phyloP scores from a whole-genome alignment of 2,888 invertebrate species.

The Limenitis camilla region DNA sequence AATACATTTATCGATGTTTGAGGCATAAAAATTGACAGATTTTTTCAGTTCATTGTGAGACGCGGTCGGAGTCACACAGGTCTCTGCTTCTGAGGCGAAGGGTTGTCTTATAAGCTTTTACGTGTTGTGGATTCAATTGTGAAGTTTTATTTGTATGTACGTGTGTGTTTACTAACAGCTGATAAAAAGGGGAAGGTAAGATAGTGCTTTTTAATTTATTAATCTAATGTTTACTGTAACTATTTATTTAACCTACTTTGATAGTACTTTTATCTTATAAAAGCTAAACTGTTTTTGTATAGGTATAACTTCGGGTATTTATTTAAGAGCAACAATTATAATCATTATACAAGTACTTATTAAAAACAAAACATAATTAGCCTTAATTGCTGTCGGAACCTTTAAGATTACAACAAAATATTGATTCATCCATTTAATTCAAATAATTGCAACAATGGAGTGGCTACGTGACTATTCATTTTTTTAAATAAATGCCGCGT shows the following conservation, averaged over 20 bases:
- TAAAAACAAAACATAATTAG: slow-evolving; percentile 23
- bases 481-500: slow-evolving; percentile 15
- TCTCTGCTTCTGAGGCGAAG: slow-evolving; percentile 38
- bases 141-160: slow-evolving; percentile 31
- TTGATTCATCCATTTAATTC: slow-evolving; percentile 27
- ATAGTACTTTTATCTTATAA: neutral
- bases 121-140: slow-evolving; percentile 32
- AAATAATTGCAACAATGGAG: slow-evolving; percentile 23
- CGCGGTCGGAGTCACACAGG: slow-evolving; percentile 41
- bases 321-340: neutral
- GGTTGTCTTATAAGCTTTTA: slow-evolving; percentile 45
- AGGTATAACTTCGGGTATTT: neutral
- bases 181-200: slow-evolving; percentile 25
- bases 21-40: slow-evolving; percentile 75
- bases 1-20: slow-evolving; percentile 72
- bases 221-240: neutral
- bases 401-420: slow-evolving; percentile 26
- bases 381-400: slow-evolving; percentile 28
- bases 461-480: slow-evolving; percentile 17
- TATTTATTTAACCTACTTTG: neutral
- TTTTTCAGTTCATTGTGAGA: slow-evolving; percentile 71
- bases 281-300: too few relatives aligned
- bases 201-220: neutral
- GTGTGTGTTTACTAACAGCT: slow-evolving; percentile 35
- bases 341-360: neutral